Percentiles rank a stretch among this genome's conserved stretches.
These are phyloP conservation scores for pig (Sus scrofa) DNA, from an alignment of 2,113 vertebrate genomes.

Conservation along the genomic window T2T-Sscrofa CM000823.6:39617001-39617500, in stretches of 20 bases:
- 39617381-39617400: slow-evolving; percentile 25
- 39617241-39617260: neutral
- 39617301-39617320: slow-evolving; percentile 9
- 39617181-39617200: neutral
- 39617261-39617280: neutral
- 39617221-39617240: neutral
- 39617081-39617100: neutral
- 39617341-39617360: slow-evolving; percentile 49
- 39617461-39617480: too few species aligned
- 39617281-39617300: slow-evolving; percentile 26
- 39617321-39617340: slow-evolving; percentile 23
- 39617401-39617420: slow-evolving; percentile 1
- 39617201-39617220: neutral
- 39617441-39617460: too few species aligned
- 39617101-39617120: too few species aligned
- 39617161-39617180: neutral
- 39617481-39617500: too few species aligned
- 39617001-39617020: slow-evolving; percentile 43
- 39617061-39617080: neutral
- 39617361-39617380: neutral
- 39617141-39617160: neutral
- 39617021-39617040: neutral
- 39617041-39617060: neutral
- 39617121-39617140: slow-evolving; percentile 8
- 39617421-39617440: too few species aligned